A percentile compares a stretch with the other conserved stretches of the same genome.
phyloP scores from a whole-genome alignment of 1,140 invertebrate genomes.

The Drosophila willistoni region DNA sequence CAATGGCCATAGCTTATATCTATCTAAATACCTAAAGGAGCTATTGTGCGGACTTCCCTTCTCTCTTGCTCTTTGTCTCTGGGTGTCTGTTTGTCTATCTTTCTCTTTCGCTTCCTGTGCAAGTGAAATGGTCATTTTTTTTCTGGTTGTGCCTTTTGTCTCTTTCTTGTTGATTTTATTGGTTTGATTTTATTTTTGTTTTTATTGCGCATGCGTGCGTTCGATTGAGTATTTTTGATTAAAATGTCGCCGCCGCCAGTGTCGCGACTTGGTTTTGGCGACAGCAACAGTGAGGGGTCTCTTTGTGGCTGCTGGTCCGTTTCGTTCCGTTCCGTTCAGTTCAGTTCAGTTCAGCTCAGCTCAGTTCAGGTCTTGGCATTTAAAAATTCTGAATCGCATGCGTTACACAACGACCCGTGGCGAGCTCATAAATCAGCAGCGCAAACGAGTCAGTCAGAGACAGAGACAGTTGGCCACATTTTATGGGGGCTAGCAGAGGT shows the following conservation, averaged over 20 bases:
- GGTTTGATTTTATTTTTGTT: slow-evolving; percentile 75
- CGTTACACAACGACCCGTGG: slow-evolving; percentile 81
- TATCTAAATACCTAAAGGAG: slow-evolving; percentile 14
- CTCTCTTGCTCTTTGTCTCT: background rate
- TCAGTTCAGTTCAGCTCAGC: background rate
- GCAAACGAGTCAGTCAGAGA: slow-evolving; percentile 74
- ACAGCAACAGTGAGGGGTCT: slow-evolving; percentile 49
- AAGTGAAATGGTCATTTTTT: slow-evolving; percentile 60
- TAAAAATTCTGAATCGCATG: slow-evolving; percentile 81
- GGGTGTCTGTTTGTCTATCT: background rate
- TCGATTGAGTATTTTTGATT: slow-evolving; percentile 82
- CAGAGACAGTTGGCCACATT: slow-evolving; percentile 65
- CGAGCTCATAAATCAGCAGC: slow-evolving; percentile 80
- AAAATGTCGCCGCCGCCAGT: slow-evolving; percentile 72
- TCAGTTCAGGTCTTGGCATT: slow-evolving; percentile 64
- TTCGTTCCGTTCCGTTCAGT: background rate
- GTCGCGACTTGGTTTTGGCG: slow-evolving; percentile 49
- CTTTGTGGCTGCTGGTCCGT: slow-evolving; percentile 12
- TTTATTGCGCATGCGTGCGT: slow-evolving; percentile 83
- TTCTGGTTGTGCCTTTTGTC: slow-evolving; percentile 25
- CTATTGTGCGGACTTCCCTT: background rate
- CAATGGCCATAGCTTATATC: slow-evolving; percentile 38
- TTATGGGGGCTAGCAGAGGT: slow-evolving; percentile 57
- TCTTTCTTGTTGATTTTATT: slow-evolving; percentile 61
- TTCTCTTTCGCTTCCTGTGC: slow-evolving; percentile 16